A percentile compares a stretch with the other conserved stretches of the same genome.
Evolutionary conservation across 2,797 vertebrate species (phyloP).

Genomic region (Kryptolebias ocellatus): DNA sequence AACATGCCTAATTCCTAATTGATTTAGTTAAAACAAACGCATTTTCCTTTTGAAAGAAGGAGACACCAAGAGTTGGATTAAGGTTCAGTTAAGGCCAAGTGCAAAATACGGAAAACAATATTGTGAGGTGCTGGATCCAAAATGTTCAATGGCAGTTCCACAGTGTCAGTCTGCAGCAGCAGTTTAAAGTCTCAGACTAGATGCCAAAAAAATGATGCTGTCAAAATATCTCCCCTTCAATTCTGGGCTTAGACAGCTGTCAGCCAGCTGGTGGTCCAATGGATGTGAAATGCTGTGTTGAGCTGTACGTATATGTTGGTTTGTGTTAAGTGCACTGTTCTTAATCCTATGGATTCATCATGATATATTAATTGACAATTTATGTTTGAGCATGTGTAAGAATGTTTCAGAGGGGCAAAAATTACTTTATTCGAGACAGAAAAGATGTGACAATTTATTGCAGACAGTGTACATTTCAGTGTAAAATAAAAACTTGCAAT

Average conservation of each 20-base stretch:
- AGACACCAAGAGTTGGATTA: neutral
- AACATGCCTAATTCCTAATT: no score
- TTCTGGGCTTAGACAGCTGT: constrained; percentile 68
- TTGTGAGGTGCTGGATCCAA: constrained; percentile 34
- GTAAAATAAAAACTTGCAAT: no score
- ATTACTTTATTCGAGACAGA: neutral
- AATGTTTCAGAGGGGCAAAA: constrained; percentile 9
- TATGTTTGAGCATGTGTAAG: constrained; percentile 6
- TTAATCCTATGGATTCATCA: constrained; percentile 27
- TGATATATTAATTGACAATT: constrained; percentile 9
- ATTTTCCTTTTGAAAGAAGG: no score
- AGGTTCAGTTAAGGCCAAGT: constrained; percentile 1
- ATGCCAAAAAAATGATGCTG: constrained; percentile 72
- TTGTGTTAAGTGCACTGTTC: neutral
- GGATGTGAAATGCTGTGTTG: constrained; percentile 40
- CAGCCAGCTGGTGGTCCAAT: constrained; percentile 67
- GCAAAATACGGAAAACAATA: constrained; percentile 31
- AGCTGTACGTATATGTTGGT: constrained; percentile 8
- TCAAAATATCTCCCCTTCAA: constrained; percentile 69
- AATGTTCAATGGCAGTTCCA: constrained; percentile 50
- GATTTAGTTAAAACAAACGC: no score
- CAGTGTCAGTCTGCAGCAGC: constrained; percentile 58
- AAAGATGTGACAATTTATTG: no score
- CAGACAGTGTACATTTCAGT: no score
- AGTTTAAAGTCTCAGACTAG: constrained; percentile 68